Base-by-base conservation (phyloP, 1,140 invertebrate species). In the Dolichoris vasculosae region DNA sequence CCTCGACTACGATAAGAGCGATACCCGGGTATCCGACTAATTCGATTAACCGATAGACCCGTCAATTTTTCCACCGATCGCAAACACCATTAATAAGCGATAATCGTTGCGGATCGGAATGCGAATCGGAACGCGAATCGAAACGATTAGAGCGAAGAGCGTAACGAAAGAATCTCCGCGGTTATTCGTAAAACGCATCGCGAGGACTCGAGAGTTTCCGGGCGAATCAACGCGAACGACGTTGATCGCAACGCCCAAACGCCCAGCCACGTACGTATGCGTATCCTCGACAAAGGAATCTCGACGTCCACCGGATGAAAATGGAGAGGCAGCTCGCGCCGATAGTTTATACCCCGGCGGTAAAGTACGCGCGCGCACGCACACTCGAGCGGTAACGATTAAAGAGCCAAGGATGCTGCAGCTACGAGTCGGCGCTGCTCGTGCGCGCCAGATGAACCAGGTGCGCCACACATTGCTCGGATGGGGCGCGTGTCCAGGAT, bases 401-500 rank as follows among this genome's bases (percentile, higher is more conserved):
- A 88, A 83, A 78, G 73, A 86, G 84, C 84, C 79, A 67, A 64
- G 84, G 78, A 81, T 81, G 79, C 67, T 55, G 80, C 55, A 48
- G 59, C 73, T 3, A 20, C 80, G 43, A 35, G 55, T 84, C 83
- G 82, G 84, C 82, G 85, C 82, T 83, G 83, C 80, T 55, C 76
- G 85, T 84, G 85, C 75, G 86, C 77, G 78, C 88, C 88, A 87
- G 88, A 88, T 90, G 88, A 90, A 91, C 92, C 92, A 93, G 92
- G 92, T 93, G 92, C 89, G 63, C 55, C 43, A 51, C 69, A 73
- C 69, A 73, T 38, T 92, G 92, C 91, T 90, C 30, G 90, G 89
- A 73, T 64, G 87, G 90, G 92, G 91, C 91, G 92, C 92, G 92
- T 92, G 92, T 93, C 92, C 90, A 89, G 90, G 88, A 43, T 90